phyloP scores from a whole-genome alignment of 2,797 vertebrate species.

The Gallinago stenura region DNA sequence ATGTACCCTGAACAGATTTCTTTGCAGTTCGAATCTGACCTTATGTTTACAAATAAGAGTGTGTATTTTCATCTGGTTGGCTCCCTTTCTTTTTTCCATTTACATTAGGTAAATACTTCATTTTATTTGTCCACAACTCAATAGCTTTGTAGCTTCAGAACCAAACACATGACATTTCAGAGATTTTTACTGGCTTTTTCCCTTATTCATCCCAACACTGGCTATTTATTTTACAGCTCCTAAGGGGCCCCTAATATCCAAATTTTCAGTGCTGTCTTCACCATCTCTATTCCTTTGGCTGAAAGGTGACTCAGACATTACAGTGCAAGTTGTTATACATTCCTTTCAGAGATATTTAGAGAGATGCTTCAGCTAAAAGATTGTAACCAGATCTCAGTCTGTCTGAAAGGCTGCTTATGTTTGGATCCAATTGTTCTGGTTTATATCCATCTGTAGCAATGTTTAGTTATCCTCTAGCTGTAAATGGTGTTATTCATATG shows the following conservation, averaged over 20 bases:
- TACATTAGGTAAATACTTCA: neutral
- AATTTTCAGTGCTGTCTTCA: neutral
- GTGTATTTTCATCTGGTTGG: neutral
- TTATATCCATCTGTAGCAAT: slow-evolving; percentile 9
- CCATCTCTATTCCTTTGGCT: neutral
- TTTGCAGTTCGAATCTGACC: neutral
- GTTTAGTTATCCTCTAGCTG: slow-evolving; percentile 11
- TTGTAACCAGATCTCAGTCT: slow-evolving; percentile 25
- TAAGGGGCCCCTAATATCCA: neutral
- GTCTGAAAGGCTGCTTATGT: neutral
- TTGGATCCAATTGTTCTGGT: slow-evolving; percentile 34
- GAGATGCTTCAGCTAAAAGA: slow-evolving; percentile 23
- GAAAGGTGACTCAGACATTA: slow-evolving; percentile 25
- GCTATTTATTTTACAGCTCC: neutral
- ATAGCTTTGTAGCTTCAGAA: neutral
- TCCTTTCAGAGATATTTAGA: slow-evolving; percentile 8
- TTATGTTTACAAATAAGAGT: neutral
- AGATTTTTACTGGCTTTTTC: neutral
- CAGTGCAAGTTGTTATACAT: neutral
- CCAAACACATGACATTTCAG: neutral
- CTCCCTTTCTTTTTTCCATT: neutral
- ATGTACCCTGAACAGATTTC: neutral
- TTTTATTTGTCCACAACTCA: neutral
- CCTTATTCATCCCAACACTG: neutral
- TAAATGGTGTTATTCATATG: neutral